Conservation (phyloP, 2,888 invertebrate genomes). For the Chirona hameri region DNA sequence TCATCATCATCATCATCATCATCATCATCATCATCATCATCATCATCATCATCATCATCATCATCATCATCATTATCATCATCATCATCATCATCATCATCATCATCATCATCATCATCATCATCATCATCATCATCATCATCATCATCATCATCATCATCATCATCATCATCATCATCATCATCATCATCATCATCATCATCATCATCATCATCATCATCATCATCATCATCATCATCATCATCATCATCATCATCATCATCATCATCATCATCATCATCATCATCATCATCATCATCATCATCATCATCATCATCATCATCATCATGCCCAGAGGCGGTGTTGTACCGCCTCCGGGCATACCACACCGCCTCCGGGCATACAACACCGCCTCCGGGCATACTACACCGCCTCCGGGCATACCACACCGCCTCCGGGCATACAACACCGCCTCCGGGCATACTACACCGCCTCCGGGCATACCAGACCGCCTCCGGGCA, state of each 20-base stretch:
- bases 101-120: slow-evolving; percentile 22
- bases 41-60: slow-evolving; percentile 22
- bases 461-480: too few relatives aligned
- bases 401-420: too few relatives aligned
- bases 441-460: too few relatives aligned
- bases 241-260: slow-evolving; percentile 22
- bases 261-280: slow-evolving; percentile 22
- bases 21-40: slow-evolving; percentile 22
- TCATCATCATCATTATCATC: slow-evolving; percentile 22
- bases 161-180: slow-evolving; percentile 22
- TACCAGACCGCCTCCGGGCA: too few relatives aligned
- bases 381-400: too few relatives aligned
- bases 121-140: slow-evolving; percentile 11
- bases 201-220: slow-evolving; percentile 22
- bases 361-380: too few relatives aligned
- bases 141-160: slow-evolving; percentile 22
- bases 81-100: slow-evolving; percentile 22
- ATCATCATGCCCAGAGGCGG: too few relatives aligned
- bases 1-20: slow-evolving; percentile 22
- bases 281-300: slow-evolving; percentile 22
- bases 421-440: too few relatives aligned
- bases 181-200: slow-evolving; percentile 22
- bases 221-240: slow-evolving; percentile 22
- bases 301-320: too few relatives aligned
- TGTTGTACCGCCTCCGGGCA: too few relatives aligned